Percentiles rank a stretch among this genome's conserved stretches.
Evolutionary conservation across 2,888 invertebrate species (phyloP).

Genomic region (Tinea semifulvella): DNA sequence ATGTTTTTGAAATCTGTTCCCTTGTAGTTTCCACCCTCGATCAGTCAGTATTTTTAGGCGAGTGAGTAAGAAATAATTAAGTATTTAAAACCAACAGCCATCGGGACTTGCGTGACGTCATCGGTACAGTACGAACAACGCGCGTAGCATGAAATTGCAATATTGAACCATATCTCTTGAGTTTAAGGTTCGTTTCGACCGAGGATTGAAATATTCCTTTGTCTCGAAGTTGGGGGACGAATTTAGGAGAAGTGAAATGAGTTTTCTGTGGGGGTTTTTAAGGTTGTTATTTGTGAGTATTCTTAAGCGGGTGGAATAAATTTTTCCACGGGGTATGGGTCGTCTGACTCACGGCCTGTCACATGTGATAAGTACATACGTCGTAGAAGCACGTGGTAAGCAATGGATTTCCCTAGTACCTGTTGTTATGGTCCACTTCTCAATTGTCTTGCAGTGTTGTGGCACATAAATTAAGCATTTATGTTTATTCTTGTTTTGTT

Average conservation of each 20-base stretch:
- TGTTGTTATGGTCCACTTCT: too few species aligned
- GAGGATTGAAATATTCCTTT: constrained; percentile 34
- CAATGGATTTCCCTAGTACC: too few species aligned
- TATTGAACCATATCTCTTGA: constrained; percentile 60
- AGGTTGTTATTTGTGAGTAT: constrained; percentile 35
- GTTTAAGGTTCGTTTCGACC: constrained; percentile 55
- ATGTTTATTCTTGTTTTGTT: too few species aligned
- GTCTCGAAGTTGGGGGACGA: constrained; percentile 39
- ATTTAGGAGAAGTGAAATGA: constrained; percentile 31
- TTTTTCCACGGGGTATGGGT: constrained; percentile 65
- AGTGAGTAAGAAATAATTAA: not conserved
- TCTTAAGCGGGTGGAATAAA: constrained; percentile 64
- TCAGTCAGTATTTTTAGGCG: too few species aligned
- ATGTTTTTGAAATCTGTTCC: too few species aligned
- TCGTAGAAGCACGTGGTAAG: constrained; percentile 63
- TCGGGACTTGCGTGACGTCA: constrained; percentile 38
- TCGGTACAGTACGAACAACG: not conserved
- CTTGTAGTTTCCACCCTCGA: too few species aligned
- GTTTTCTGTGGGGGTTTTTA: constrained; percentile 25
- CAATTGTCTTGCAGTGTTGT: too few species aligned
- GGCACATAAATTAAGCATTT: too few species aligned
- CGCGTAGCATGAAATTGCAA: constrained; percentile 42
- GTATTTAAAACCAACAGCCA: constrained; percentile 1
- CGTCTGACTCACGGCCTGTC: constrained; percentile 58
- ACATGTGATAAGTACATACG: constrained; percentile 64